Percentiles rank a stretch among this genome's conserved stretches.
These are phyloP conservation scores for Morus bassanus DNA, from an alignment of 2,797 vertebrate species.

Conservation along the genomic window DNA sequence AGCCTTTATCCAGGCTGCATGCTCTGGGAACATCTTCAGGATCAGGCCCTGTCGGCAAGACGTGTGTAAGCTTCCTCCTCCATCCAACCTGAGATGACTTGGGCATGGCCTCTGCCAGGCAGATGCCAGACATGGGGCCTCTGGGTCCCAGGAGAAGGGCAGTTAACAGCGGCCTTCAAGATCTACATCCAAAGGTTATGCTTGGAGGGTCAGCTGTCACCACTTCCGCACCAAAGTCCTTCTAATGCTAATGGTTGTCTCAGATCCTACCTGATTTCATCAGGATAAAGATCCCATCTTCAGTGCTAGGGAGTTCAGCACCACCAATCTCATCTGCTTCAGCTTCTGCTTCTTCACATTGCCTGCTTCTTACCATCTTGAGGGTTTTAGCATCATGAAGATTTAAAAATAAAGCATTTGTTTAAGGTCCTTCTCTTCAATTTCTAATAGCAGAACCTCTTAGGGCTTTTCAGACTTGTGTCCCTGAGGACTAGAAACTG, in stretches of 20 bases:
- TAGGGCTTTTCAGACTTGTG: neutral
- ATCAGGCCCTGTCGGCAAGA: neutral
- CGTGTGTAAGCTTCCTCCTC: neutral
- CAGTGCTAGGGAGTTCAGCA: neutral
- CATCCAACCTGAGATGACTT: neutral
- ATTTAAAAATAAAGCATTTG: conserved; percentile 19
- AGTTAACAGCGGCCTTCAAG: neutral
- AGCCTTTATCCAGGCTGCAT: neutral
- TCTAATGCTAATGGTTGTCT: neutral
- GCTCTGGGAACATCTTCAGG: neutral
- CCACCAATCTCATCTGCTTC: neutral
- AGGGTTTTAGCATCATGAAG: neutral
- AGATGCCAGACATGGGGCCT: rapidly evolving
- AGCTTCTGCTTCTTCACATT: neutral
- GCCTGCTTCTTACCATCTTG: neutral
- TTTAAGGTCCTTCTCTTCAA: neutral
- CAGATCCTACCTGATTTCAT: neutral
- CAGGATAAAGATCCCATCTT: neutral
- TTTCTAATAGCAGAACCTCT: neutral
- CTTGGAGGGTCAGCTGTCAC: neutral
- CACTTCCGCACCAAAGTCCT: neutral
- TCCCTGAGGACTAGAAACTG: neutral
- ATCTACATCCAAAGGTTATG: neutral
- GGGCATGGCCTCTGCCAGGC: neutral
- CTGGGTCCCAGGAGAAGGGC: neutral